Base-by-base conservation (phyloP, 1,140 invertebrate species). In the Lepidurus couesii region DNA sequence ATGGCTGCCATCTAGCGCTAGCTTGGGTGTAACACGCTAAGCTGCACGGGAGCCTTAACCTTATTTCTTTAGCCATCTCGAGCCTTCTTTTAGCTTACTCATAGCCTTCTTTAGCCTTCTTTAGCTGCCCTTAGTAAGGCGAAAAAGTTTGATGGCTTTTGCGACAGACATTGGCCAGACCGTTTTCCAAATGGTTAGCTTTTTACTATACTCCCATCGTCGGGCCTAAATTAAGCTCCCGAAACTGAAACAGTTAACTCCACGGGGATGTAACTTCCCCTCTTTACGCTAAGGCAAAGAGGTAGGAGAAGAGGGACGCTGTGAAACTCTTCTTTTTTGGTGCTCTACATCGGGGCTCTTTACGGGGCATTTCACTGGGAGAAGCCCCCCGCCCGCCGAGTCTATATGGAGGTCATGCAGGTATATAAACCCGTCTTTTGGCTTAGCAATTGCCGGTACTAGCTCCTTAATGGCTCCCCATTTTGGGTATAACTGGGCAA, bases 341-440 rank as follows among this genome's bases (percentile, higher is more conserved):
- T 34, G 34, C 34, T 34, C 8, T 7, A 4, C 53, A n/a, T 65
- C 53, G 16, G 16, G 53, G 16, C 21, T 65, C 53, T 65, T 65
- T 65, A 65, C 53, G 53, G 21, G 53, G 53, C 21, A 65, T 65
- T 65, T 65, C 53, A n/a, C 53, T 16, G 21, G 16, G 0, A 65
- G 53, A 65, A 65, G 21, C 21, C 4, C 4, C 53, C 53, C 53
- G 5, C 16, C 16, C 53, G 16, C 53, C 53, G 6, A 65, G 16
- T 65, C 53, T 65, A 65, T 65, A 65, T 65, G 53, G 53, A 65
- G 53, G 53, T 65, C 53, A 65, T 65, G 53, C 53, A 65, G 53
- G 53, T 65, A 65, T 21, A 65, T 65, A 65, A 65, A 65, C n/a
- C 53, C 9, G 53, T 65, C 16, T 65, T 65, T 65, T 65, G 53